phyloP scores from a whole-genome alignment of 2,888 invertebrate genomes.

The Leucoma salicis region DNA sequence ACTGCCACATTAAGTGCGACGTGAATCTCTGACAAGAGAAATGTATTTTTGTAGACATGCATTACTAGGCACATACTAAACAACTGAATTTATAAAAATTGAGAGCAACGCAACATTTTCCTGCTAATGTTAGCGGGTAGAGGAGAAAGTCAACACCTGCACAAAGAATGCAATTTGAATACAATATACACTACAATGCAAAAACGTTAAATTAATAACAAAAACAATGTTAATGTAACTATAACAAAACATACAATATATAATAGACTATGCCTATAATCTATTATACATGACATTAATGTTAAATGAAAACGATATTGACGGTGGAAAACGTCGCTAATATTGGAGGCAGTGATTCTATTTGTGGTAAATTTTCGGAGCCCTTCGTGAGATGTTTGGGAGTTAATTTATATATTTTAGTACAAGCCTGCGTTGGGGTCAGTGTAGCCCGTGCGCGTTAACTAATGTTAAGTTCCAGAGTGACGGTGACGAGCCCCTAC shows the following conservation, averaged over 20 bases:
- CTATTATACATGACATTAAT: conserved; percentile 46
- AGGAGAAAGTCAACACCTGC: conserved; percentile 80
- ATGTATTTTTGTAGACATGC: conserved; percentile 67
- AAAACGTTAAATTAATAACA: conserved; percentile 64
- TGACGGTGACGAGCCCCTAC: conserved; percentile 37
- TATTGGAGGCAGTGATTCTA: conserved; percentile 41
- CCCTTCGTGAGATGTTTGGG: conserved; percentile 45
- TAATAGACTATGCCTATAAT: conserved; percentile 57
- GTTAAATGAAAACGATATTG: conserved; percentile 50
- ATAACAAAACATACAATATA: conserved; percentile 55
- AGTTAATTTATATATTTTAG: conserved; percentile 76
- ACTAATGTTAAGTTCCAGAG: conserved; percentile 53
- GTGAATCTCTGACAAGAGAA: conserved; percentile 35
- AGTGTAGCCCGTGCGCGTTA: conserved; percentile 60
- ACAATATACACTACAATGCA: conserved; percentile 79
- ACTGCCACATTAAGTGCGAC: conserved; percentile 59
- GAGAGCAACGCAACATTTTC: conserved; percentile 81
- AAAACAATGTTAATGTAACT: conserved; percentile 66
- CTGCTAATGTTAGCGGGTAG: conserved; percentile 80
- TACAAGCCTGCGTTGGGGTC: conserved; percentile 69
- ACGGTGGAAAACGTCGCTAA: conserved; percentile 73
- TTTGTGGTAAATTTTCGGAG: conserved; percentile 23
- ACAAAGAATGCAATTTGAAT: conserved; percentile 79
- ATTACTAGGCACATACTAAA: conserved; percentile 44
- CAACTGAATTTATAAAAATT: conserved; percentile 56